These are phyloP conservation scores for Lynx canadensis DNA, from an alignment of 2,113 vertebrate species.

Conservation along the genomic window DNA sequence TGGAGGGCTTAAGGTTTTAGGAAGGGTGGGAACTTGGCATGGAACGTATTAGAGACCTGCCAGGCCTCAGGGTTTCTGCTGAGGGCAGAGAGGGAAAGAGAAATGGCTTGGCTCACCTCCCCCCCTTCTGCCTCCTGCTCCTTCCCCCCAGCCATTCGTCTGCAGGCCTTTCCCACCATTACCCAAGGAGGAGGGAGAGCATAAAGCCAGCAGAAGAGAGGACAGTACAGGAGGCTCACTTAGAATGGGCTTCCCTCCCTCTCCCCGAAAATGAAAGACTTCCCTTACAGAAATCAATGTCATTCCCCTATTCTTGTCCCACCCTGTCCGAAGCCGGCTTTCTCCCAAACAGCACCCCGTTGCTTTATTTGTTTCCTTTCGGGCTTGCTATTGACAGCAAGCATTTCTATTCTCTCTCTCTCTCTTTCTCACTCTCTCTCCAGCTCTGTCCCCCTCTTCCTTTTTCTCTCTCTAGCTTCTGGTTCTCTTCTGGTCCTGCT, in stretches of 20 bases:
- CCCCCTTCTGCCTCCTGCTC: background rate
- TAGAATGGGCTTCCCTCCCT: background rate
- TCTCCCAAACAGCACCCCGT: background rate
- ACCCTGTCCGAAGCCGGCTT: background rate
- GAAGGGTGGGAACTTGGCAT: background rate
- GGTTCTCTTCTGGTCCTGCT: slow-evolving; percentile 71
- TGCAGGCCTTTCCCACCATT: background rate
- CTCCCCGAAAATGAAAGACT: background rate
- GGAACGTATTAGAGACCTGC: background rate
- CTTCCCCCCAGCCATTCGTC: background rate
- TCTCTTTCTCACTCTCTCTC: background rate
- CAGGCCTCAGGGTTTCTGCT: background rate
- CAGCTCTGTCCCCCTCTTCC: background rate
- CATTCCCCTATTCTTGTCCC: background rate
- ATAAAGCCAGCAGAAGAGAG: background rate
- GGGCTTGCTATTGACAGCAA: background rate
- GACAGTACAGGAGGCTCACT: no score
- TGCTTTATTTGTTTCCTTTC: slow-evolving; percentile 43
- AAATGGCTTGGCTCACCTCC: background rate
- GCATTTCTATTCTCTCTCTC: background rate
- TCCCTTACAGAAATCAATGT: background rate
- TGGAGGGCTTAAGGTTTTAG: background rate
- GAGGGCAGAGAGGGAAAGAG: background rate
- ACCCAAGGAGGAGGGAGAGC: background rate
- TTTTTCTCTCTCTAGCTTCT: slow-evolving; percentile 51